Percentiles rank a stretch among this genome's conserved stretches.
These are phyloP conservation scores for Macaca mulatta DNA, from an alignment of 2,113 vertebrate species.

Conservation along the genomic window DNA sequence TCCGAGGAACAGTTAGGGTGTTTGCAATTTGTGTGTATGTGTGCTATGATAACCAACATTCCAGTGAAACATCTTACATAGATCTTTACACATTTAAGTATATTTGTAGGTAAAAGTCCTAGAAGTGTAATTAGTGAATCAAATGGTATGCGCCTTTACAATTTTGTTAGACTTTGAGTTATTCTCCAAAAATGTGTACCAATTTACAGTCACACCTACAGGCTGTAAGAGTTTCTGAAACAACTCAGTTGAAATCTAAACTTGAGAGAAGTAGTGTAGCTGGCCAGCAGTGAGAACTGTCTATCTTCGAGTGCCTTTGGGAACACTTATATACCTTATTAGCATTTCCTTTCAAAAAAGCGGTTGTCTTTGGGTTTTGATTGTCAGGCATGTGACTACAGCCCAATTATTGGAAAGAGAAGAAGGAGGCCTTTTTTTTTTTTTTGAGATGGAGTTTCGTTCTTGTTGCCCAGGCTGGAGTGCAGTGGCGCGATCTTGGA, in stretches of 20 bases:
- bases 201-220: background rate
- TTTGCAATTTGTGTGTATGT: background rate
- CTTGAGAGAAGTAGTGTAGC: background rate
- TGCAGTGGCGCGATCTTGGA: background rate
- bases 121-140: background rate
- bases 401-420: background rate
- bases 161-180: constrained; percentile 23
- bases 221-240: constrained; percentile 31
- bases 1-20: background rate
- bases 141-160: background rate
- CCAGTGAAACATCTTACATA: background rate
- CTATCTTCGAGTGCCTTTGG: background rate
- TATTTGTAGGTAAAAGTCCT: background rate
- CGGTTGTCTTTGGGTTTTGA: background rate
- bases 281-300: background rate
- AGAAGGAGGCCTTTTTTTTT: background rate
- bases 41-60: background rate
- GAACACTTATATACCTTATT: background rate
- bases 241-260: background rate
- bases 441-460: background rate
- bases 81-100: background rate
- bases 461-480: background rate
- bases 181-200: background rate
- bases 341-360: constrained; percentile 22
- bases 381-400: background rate